A percentile compares a stretch with the other conserved stretches of the same genome.
phyloP scores from a whole-genome alignment of 2,888 invertebrate species.

The Gastracanthus pulcherrimus region DNA sequence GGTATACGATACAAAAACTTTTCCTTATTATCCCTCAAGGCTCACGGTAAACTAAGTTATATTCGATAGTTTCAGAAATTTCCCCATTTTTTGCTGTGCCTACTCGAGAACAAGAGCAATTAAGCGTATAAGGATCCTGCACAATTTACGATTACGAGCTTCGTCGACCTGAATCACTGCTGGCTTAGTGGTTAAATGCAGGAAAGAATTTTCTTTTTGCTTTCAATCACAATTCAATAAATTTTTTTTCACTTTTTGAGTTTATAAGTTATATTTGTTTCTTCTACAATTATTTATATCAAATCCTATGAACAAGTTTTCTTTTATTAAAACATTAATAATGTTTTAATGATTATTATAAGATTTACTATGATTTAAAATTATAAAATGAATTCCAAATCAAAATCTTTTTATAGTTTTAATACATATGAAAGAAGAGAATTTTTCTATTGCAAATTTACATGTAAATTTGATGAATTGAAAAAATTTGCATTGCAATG shows the following conservation, averaged over 20 bases:
- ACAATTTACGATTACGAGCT: conserved; percentile 24
- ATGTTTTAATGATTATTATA: no score
- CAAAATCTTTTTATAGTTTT: no score
- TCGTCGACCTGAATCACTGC: neutral
- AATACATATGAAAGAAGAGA: no score
- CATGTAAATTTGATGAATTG: no score
- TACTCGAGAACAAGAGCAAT: neutral
- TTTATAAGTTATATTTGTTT: no score
- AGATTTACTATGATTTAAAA: no score
- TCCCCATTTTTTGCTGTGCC: neutral
- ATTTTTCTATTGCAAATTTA: no score
- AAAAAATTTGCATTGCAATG: neutral
- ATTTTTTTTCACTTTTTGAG: no score
- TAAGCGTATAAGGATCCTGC: neutral
- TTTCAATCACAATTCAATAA: neutral
- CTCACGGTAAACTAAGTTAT: neutral
- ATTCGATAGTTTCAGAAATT: neutral
- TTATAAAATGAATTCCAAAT: no score
- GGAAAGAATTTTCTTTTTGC: neutral
- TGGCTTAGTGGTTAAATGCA: neutral
- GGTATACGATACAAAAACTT: neutral
- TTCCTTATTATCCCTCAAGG: neutral
- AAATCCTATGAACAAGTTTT: neutral
- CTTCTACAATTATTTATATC: neutral
- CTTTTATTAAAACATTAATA: no score